Evolutionary conservation across 2,888 invertebrate genomes (phyloP), one percentile per base, ranked within the genome.

Genomic region (Aspidiotus destructor): DNA sequence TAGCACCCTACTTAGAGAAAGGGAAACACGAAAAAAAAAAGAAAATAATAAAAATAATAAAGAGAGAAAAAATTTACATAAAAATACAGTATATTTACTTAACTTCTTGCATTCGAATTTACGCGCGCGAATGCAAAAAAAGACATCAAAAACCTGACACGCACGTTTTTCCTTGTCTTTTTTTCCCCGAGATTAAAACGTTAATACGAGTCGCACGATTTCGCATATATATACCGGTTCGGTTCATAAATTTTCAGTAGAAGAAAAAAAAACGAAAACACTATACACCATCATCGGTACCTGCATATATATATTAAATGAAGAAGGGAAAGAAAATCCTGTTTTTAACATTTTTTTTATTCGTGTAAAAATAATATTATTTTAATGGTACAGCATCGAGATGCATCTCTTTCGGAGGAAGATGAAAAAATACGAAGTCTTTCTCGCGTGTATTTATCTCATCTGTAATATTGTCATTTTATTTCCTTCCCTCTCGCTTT

Each of bases 401-500:
- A 28, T 28, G 48, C n/a, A 11, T n/a, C 48, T 48, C 48, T 11
- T 48, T n/a, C 48, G 10, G 48, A n/a, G 2, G 11, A 11, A 28
- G 28, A 28, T 28, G 28, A 28, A 28, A 28, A 28, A 28, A 28
- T n/a, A n/a, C 1, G 28, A 28, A 11, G 48, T 48, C 48, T 48
- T n/a, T 48, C 48, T 11, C 48, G 10, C 48, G 11, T 11, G 6
- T 48, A n/a, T n/a, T 48, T n/a, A n/a, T 48, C n/a, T 11, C n/a
- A 13, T 13, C 48, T n/a, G 48, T 48, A 48, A 63, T 52, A 63
- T 63, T 9, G 63, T 63, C 52, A 63, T 63, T 54, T 63, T 52
- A 54, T 67, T 61, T 60, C 57, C 52, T 60, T 40, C 67, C 17
- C 58, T 60, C 28, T 28, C 28, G 28, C 28, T 28, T 28, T 28